Evolutionary conservation across 2,888 invertebrate genomes (phyloP), one percentile per base, ranked within the genome.

Genomic region (Drosophila lacicola): DNA sequence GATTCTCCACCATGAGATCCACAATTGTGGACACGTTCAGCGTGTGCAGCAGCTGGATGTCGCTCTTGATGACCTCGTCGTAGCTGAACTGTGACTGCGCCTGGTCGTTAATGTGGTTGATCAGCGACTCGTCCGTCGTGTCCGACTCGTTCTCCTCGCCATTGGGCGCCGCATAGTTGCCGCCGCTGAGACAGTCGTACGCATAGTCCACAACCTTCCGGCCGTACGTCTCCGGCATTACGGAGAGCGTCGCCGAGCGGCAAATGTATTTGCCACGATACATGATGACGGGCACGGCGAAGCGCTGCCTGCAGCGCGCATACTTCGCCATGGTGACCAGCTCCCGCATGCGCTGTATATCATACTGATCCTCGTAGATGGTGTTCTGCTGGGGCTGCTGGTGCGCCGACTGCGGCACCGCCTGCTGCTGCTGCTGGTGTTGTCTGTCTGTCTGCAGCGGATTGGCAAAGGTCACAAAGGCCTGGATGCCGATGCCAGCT

Each of bases 1-100:
- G 95, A 90, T 96, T 96, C 90, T 97, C 96, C 9, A 97, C 96
- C 96, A 97, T 97, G 57, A 97, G 94, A 92, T 97, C 96, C 71
- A 96, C 94, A 82, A 97, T 96, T 54, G 95, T 95, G 58, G 94
- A 94, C 14, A 96, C 95, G 82, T 95, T 95, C 36, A 96, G 93
- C 19, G 94, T 93, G 90, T 95, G 95, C 37, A 97, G 92, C 47
- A 96, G 92, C 79, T 94, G 94, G 56, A 96, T 96, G 90, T 97
- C 96, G 56, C 89, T 91, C 65, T 89, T 90, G 53, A 92, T 91
- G 37, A 90, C 91, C 76, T 92, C 92, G 17, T 89, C 89, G 61
- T 92, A 91, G 37, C 91, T 89, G 58, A 92, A 92, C 21, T 85
- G 90, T 13, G 85, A 82, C 54, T 82, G 82, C 5, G 82, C 75